A percentile compares a stretch with the other conserved stretches of the same genome.
These are phyloP conservation scores for Clarias platycephalus DNA, from an alignment of 2,797 vertebrate genomes.

Conservation along the genomic window DNA sequence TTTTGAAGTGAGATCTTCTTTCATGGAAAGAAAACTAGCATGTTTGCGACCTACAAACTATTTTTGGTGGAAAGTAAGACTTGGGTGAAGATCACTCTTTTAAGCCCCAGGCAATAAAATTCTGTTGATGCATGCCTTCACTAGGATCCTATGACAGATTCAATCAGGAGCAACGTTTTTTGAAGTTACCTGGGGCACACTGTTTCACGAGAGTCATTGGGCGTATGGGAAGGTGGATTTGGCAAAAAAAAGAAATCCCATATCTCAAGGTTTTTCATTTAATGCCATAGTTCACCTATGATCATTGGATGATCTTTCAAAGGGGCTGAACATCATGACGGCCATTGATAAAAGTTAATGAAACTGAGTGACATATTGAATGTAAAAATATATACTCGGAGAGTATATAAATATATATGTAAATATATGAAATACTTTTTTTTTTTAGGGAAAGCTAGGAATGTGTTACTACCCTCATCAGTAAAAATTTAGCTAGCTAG, in stretches of 20 bases:
- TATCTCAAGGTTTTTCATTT: too few species aligned
- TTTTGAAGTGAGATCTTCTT: background rate
- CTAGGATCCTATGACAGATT: background rate
- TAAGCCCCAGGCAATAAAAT: background rate
- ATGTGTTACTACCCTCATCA: background rate
- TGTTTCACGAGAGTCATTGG: background rate
- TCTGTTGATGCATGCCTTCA: background rate
- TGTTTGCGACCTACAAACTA: background rate
- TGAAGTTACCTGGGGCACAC: background rate
- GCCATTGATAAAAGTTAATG: background rate
- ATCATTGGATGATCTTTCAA: background rate
- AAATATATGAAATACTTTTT: background rate
- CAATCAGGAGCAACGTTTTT: background rate
- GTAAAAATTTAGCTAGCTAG: background rate
- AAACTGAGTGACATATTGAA: background rate
- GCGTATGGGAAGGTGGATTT: background rate
- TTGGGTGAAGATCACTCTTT: background rate
- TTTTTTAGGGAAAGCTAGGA: background rate
- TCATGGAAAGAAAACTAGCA: background rate
- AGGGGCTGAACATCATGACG: background rate
- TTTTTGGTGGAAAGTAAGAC: background rate
- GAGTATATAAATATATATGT: background rate
- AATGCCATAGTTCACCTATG: background rate
- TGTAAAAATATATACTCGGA: background rate
- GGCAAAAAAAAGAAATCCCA: too few species aligned